These are phyloP conservation scores for Acromyrmex heyeri DNA, from an alignment of 1,140 invertebrate genomes.

Conservation along the genomic window DNA sequence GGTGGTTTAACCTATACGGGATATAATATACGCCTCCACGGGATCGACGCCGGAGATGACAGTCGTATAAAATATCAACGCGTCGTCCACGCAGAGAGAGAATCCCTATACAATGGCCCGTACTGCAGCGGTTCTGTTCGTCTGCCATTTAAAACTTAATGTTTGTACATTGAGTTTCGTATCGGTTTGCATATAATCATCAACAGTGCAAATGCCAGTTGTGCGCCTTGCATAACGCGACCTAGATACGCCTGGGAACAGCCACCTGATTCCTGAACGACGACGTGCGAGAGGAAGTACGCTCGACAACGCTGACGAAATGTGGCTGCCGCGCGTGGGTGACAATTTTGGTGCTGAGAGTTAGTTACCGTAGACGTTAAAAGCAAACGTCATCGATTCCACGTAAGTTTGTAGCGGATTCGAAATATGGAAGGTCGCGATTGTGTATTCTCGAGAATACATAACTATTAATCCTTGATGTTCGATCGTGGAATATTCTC, in stretches of 20 bases:
- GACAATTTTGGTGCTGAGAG: constrained; percentile 62
- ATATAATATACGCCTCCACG: constrained; percentile 85
- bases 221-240: constrained; percentile 23
- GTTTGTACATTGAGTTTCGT: not conserved
- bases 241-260: constrained; percentile 31
- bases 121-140: not conserved
- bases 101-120: constrained; percentile 6
- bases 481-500: not conserved
- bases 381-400: not conserved
- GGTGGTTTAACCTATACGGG: constrained; percentile 83
- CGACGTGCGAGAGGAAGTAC: constrained; percentile 35
- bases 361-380: constrained; percentile 42
- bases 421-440: not conserved
- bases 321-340: constrained; percentile 45
- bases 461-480: constrained; percentile 21
- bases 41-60: not conserved
- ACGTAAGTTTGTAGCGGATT: not conserved
- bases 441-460: not conserved
- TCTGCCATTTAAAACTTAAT: constrained; percentile 5
- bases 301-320: constrained; percentile 26
- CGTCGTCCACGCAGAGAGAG: not conserved
- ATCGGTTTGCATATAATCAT: not conserved
- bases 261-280: not conserved
- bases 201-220: constrained; percentile 12
- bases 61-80: constrained; percentile 43